A percentile compares a stretch with the other conserved stretches of the same genome.
Conservation (phyloP, 2,113 vertebrate genomes). For the Chamaea fasciata region DNA sequence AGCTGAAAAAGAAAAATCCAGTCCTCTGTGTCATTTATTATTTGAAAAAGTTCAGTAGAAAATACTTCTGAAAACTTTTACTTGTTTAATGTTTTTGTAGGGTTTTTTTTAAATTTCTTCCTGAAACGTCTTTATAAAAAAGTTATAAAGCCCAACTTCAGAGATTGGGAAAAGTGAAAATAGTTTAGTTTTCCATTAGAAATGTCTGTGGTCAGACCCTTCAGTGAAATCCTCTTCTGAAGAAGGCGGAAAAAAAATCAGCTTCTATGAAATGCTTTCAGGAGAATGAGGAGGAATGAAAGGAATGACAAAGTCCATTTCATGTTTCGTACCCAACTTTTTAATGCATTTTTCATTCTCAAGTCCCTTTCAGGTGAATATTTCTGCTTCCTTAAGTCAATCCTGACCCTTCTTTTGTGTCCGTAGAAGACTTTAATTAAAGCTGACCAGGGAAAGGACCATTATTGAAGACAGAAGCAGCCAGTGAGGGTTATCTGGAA, state of each 20-base stretch:
- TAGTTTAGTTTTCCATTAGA: neutral
- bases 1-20: neutral
- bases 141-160: neutral
- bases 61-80: neutral
- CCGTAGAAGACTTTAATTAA: neutral
- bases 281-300: neutral
- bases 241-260: neutral
- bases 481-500: neutral
- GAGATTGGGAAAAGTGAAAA: neutral
- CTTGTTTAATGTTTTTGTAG: neutral
- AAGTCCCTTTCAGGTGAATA: neutral
- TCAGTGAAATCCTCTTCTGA: neutral
- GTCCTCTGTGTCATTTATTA: rapidly evolving
- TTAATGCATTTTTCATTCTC: neutral
- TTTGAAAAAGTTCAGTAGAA: neutral
- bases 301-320: neutral
- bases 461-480: neutral
- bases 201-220: neutral
- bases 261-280: neutral
- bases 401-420: neutral
- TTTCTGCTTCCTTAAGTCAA: neutral
- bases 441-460: neutral
- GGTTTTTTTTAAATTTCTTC: neutral
- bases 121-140: neutral
- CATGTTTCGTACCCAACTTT: neutral